These are phyloP conservation scores for Cryptocephalus moraei DNA, from an alignment of 2,888 invertebrate genomes.

Conservation along the genomic window DNA sequence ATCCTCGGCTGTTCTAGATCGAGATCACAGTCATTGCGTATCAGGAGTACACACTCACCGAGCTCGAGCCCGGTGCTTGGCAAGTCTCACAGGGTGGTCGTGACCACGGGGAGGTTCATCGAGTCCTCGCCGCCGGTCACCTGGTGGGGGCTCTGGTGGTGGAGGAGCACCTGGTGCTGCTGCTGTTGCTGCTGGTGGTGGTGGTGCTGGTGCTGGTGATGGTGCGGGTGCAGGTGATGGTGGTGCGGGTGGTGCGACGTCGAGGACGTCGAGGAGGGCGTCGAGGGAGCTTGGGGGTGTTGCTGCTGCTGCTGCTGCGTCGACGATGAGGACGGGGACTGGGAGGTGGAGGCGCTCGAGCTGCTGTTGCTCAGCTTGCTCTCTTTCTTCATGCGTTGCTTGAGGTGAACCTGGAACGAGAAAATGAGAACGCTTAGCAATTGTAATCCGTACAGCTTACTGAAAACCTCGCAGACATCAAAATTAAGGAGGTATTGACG, in stretches of 20 bases:
- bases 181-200: slow-evolving; percentile 26
- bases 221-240: slow-evolving; percentile 29
- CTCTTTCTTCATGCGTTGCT: slow-evolving; percentile 86
- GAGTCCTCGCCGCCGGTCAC: slow-evolving; percentile 35
- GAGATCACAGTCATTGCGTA: slow-evolving; percentile 39
- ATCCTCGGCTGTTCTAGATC: slow-evolving; percentile 32
- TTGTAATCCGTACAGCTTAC: no score
- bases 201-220: slow-evolving; percentile 32
- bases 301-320: slow-evolving; percentile 8
- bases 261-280: slow-evolving; percentile 22
- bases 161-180: slow-evolving; percentile 27
- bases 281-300: slow-evolving; percentile 27
- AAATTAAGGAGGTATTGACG: no score
- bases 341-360: slow-evolving; percentile 28
- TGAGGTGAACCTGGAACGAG: slow-evolving; percentile 61
- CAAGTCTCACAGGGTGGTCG: slow-evolving; percentile 45
- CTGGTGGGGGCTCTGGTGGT: slow-evolving; percentile 29
- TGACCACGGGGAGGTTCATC: slow-evolving; percentile 33
- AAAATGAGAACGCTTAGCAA: background rate
- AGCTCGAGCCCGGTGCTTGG: slow-evolving; percentile 43
- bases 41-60: slow-evolving; percentile 40
- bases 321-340: slow-evolving; percentile 17
- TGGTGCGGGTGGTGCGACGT: slow-evolving; percentile 21
- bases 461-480: no score
- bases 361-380: slow-evolving; percentile 49